These are phyloP conservation scores for Stenurella melanura DNA, from an alignment of 2,888 invertebrate species.

Conservation along the genomic window DNA sequence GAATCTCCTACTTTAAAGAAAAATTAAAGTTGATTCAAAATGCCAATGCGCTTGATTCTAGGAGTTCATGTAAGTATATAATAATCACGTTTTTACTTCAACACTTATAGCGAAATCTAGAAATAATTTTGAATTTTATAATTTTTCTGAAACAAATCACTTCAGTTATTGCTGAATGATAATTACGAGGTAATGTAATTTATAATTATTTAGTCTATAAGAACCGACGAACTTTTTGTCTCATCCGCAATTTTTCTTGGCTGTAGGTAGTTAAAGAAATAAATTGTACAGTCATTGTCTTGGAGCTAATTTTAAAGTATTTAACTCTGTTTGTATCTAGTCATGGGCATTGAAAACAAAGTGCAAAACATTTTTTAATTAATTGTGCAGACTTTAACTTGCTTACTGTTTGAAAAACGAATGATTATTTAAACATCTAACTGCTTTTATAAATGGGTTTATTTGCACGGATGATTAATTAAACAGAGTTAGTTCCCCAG, in stretches of 20 bases:
- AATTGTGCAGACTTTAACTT: neutral
- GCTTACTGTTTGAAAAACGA: neutral
- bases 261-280: constrained; percentile 13
- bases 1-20: no score
- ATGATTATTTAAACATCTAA: constrained; percentile 3
- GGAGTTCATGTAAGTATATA: no score
- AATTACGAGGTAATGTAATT: no score
- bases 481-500: neutral
- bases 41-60: no score
- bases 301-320: constrained; percentile 25
- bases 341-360: neutral
- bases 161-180: no score
- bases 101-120: no score
- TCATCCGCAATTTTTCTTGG: constrained; percentile 5
- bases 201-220: neutral
- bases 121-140: no score
- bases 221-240: neutral
- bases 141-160: no score
- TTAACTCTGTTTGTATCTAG: constrained; percentile 10
- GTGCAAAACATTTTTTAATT: constrained; percentile 7
- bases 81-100: no score
- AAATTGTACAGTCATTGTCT: constrained; percentile 25
- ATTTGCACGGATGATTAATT: constrained; percentile 5
- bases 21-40: no score
- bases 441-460: neutral